Base-by-base conservation (phyloP, 2,113 vertebrate genomes). In the Odontesthes bonariensis region DNA sequence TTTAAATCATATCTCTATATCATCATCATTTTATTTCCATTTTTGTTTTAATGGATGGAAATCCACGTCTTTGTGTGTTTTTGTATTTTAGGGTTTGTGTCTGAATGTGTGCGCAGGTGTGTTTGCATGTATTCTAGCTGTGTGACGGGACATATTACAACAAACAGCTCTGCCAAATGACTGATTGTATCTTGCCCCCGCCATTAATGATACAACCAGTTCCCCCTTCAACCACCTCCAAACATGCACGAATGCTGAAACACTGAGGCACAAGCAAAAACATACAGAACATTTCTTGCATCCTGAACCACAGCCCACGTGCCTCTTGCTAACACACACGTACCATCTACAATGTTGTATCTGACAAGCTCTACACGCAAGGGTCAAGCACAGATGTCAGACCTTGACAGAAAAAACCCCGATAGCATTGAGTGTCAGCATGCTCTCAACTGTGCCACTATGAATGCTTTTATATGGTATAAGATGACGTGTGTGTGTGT, bases 161-260 rank as follows among this genome's bases (percentile, higher is more conserved):
- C 82, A 86, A 91, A 92, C 90, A 91, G 81, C 84, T 87, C 77
- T 56, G 77, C 83, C 51, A 81, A 87, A 85, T 91, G 90, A 92
- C 90, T 88, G 90, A 92, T 88, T 89, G 88, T 83, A 67, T 86
- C 75, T 70, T 82, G 77, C 81, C 81, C 72, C 65, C 35, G 53
- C 84, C 57, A 89, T 92, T 90, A 91, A 92, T 92, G 88, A 92
- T 61, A 88, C 82, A 81, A 82, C 88, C 85, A 85, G 82, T 89
- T 85, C 75, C 82, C 79, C 75, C 66, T 85, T 73, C 77, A 81
- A 47, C 73, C 83, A 86, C 77, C 65, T 72, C 38, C 49, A 81
- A 61, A 82, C 47, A 68, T 76, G 73, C 82, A 77, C 69, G 62
- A 51, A 60, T 33, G 8, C 52, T 46, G 9, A 64, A 42, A 67